Evolutionary conservation across 2,113 vertebrate species (phyloP), one percentile per base, ranked within the genome.

Genomic region (Oenanthe melanoleuca): DNA sequence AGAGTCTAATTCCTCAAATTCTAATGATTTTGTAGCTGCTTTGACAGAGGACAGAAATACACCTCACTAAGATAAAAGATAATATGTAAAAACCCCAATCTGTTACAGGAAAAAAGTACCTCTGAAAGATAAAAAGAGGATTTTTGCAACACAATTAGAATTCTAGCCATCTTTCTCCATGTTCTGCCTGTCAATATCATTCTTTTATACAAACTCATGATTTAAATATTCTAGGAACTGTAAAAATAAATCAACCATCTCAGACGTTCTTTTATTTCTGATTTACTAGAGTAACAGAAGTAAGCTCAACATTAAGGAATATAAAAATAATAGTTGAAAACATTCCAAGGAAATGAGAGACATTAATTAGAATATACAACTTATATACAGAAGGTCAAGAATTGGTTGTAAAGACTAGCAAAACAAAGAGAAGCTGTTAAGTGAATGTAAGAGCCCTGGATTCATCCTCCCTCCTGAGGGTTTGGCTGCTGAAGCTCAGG

Each of bases 271-370:
- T 67, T 72, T 40, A 12, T 56, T 90, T 74, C 15, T 85, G 42
- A 56, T 85, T 85, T 85, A 37, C 33, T 81, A 50, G 11, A 53
- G 28, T 57, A 86, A 49, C 25, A 77, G 63, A 49, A 77, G 34
- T 33, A 71, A 88, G 9, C 23, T 72, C 64, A 78, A 8, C 29
- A 86, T 53, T 77, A 69, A 70, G 45, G 14, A 57, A 84, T 71
- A 28, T n/a, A 73, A 38, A 79, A 79, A 77, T 67, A 81, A 52
- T 66, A 66, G 63, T 80, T 92, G 42, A 89, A 84, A 94, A 34
- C 11, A 47, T 88, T 86, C 29, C 26, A 86, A 65, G 26, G 42
- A 85, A 92, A 83, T 28, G 9, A 69, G 90, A 92, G 34, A 14
- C 7, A 45, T 87, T 72, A 8, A 53, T 73, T 79, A 87, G 4